phyloP scores from a whole-genome alignment of 2,797 vertebrate species.

The Danionella dracula region DNA sequence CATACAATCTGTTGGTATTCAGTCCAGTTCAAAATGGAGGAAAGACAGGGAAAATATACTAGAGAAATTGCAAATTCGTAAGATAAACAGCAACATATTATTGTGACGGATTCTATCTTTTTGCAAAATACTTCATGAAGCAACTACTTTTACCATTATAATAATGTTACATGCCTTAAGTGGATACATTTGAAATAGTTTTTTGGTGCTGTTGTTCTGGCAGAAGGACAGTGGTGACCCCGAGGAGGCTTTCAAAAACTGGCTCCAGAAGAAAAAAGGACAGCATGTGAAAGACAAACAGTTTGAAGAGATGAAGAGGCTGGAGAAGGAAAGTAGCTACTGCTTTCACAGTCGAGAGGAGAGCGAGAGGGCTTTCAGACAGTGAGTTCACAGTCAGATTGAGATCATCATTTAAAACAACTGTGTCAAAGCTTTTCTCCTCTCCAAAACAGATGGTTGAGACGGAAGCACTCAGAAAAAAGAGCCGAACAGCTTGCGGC shows the following conservation, averaged over 20 bases:
- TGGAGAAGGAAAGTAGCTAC: slow-evolving; percentile 74
- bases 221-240: slow-evolving; percentile 77
- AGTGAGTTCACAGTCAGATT: slow-evolving; percentile 66
- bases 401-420: neutral
- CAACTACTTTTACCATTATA: no score
- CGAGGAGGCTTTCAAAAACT: slow-evolving; percentile 78
- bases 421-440: neutral
- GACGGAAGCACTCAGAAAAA: slow-evolving; percentile 82
- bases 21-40: no score
- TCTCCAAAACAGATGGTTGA: slow-evolving; percentile 78
- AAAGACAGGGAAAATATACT: no score
- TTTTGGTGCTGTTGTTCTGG: neutral
- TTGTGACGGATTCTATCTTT: no score
- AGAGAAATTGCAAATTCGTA: no score
- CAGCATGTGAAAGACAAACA: slow-evolving; percentile 82
- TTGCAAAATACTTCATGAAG: no score
- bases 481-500: slow-evolving; percentile 73
- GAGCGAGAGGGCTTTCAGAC: slow-evolving; percentile 83
- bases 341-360: slow-evolving; percentile 77
- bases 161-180: no score
- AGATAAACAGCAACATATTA: no score
- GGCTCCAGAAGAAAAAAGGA: slow-evolving; percentile 88
- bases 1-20: no score
- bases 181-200: no score
- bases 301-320: slow-evolving; percentile 76